These are phyloP conservation scores for Apodemia duryi DNA, from an alignment of 2,888 invertebrate genomes.

Conservation along the genomic window DNA sequence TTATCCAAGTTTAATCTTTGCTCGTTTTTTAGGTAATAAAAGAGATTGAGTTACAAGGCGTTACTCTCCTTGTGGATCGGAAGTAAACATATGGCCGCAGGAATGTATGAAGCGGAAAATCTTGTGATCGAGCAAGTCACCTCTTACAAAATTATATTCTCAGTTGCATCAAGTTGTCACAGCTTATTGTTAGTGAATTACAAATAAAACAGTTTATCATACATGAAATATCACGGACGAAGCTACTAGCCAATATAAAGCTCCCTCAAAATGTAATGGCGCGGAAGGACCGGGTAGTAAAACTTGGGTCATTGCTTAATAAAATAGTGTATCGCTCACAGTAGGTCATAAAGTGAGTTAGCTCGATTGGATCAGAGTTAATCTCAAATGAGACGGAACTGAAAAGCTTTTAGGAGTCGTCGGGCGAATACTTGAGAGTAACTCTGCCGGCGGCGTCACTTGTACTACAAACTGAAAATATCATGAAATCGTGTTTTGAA, in stretches of 20 bases:
- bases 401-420: background rate
- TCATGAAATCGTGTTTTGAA: too few relatives aligned
- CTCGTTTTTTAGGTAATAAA: too few relatives aligned
- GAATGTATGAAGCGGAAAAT: too few relatives aligned
- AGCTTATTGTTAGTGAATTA: background rate
- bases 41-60: too few relatives aligned
- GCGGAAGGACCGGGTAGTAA: constrained; percentile 13
- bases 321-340: constrained; percentile 9
- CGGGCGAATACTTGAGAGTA: background rate
- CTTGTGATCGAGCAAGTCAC: too few relatives aligned
- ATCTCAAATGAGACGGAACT: constrained; percentile 1
- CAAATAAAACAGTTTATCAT: background rate
- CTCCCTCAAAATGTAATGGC: constrained; percentile 13
- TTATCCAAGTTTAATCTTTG: too few relatives aligned
- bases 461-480: too few relatives aligned
- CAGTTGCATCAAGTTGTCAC: too few relatives aligned
- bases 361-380: constrained; percentile 13
- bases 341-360: constrained; percentile 4
- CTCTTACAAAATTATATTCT: too few relatives aligned
- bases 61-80: too few relatives aligned
- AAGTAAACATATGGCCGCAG: too few relatives aligned
- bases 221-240: background rate
- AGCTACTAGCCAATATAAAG: background rate
- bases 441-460: background rate
- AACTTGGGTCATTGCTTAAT: constrained; percentile 14